phyloP scores from a whole-genome alignment of 2,113 vertebrate species.

The Phyllopteryx taeniolatus region DNA sequence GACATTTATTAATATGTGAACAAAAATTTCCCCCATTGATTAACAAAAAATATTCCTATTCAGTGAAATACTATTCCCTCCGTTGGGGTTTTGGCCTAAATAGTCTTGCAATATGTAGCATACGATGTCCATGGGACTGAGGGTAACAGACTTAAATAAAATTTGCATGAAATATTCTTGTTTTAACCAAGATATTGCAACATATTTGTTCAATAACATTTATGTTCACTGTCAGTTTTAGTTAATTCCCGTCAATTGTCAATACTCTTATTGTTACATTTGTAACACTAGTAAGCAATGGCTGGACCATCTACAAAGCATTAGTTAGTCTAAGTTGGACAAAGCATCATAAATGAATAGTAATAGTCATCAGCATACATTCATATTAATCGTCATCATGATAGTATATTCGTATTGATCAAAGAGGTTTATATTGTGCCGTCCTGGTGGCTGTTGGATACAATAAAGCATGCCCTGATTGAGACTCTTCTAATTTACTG shows the following conservation, averaged over 20 bases:
- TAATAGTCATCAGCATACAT: background rate
- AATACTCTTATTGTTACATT: background rate
- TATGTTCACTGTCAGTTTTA: background rate
- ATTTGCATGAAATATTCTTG: background rate
- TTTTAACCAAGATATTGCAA: background rate
- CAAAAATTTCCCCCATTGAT: background rate
- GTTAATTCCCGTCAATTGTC: background rate
- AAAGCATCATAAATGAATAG: background rate
- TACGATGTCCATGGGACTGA: background rate
- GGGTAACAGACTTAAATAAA: background rate
- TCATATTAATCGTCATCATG: background rate
- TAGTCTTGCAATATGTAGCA: background rate
- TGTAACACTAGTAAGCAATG: background rate
- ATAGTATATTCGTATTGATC: background rate
- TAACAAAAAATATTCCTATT: background rate
- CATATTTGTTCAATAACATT: background rate
- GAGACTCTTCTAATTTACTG: slow-evolving; percentile 7
- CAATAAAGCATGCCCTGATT: slow-evolving; percentile 1
- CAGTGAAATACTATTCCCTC: too few species aligned
- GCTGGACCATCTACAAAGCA: background rate
- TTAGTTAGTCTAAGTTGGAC: background rate
- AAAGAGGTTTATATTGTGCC: background rate
- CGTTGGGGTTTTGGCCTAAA: background rate
- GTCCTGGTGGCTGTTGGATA: background rate
- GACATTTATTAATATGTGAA: too few species aligned